Evolutionary conservation across 1,140 invertebrate genomes (phyloP).

Genomic region (Drosophila funebris): DNA sequence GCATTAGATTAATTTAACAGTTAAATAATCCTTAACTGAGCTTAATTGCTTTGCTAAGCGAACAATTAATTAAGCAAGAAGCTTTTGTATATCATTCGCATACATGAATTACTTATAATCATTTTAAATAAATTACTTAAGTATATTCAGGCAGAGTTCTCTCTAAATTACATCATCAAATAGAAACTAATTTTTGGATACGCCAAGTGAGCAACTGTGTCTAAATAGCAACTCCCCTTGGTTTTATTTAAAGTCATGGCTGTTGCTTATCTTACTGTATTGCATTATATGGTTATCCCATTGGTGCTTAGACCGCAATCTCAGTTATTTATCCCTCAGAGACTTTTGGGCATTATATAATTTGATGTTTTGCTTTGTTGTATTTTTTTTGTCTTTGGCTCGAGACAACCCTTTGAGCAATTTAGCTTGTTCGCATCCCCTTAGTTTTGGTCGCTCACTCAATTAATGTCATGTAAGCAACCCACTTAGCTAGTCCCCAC

Average conservation of each 20-base stretch:
- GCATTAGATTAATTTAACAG: too few species aligned
- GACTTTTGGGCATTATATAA: conserved; percentile 35
- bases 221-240: background rate
- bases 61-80: conserved; percentile 1
- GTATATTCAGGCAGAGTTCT: background rate
- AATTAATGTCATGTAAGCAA: conserved; percentile 82
- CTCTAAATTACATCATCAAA: background rate
- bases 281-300: conserved; percentile 22
- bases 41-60: background rate
- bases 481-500: conserved; percentile 77
- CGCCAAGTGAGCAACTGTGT: background rate
- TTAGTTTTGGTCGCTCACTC: conserved; percentile 42
- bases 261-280: conserved; percentile 4
- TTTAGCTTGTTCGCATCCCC: conserved; percentile 10
- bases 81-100: background rate
- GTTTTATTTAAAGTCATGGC: conserved; percentile 14
- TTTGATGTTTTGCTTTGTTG: background rate
- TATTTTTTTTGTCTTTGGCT: conserved; percentile 11
- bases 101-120: background rate
- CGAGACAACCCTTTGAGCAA: conserved; percentile 43
- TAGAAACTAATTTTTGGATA: background rate
- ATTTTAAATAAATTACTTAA: background rate
- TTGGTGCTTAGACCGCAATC: conserved; percentile 40
- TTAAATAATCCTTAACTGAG: background rate
- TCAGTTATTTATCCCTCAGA: conserved; percentile 38